These are phyloP conservation scores for Craniophora ligustri DNA, from an alignment of 2,888 invertebrate species.

Conservation along the genomic window DNA sequence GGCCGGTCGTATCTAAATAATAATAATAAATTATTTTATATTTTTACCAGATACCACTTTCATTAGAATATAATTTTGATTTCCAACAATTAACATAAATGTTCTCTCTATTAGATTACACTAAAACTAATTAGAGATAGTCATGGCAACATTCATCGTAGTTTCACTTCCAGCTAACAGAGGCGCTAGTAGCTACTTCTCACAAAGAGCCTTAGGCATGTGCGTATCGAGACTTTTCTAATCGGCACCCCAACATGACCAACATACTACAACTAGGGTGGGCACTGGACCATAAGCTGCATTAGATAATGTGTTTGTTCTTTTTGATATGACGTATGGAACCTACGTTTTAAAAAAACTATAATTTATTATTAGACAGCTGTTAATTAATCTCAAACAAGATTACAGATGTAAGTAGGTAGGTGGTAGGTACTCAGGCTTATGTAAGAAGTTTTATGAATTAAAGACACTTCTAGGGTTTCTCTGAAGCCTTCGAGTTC, in stretches of 20 bases:
- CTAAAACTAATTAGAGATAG: neutral
- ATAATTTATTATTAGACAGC: neutral
- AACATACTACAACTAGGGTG: too few species aligned
- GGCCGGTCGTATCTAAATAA: too few species aligned
- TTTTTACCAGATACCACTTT: neutral
- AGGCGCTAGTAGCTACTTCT: neutral
- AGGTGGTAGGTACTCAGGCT: conserved; percentile 1
- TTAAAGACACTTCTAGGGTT: conserved; percentile 40
- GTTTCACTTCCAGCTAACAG: neutral
- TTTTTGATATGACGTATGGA: too few species aligned
- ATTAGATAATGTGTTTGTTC: too few species aligned
- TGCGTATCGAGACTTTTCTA: neutral
- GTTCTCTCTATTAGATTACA: neutral
- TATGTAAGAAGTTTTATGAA: conserved; percentile 36
- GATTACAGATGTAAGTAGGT: conserved; percentile 35
- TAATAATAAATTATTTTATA: too few species aligned
- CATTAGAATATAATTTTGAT: neutral
- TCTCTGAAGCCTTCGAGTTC: conserved; percentile 49
- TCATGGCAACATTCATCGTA: neutral
- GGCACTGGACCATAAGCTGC: too few species aligned
- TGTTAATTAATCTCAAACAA: conserved; percentile 35
- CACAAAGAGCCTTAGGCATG: too few species aligned
- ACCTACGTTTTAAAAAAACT: too few species aligned
- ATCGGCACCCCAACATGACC: too few species aligned
- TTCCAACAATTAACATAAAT: neutral